Evolutionary conservation across 2,888 invertebrate species (phyloP), one percentile per base, ranked within the genome.

Genomic region (Drosophila sordidapex): DNA sequence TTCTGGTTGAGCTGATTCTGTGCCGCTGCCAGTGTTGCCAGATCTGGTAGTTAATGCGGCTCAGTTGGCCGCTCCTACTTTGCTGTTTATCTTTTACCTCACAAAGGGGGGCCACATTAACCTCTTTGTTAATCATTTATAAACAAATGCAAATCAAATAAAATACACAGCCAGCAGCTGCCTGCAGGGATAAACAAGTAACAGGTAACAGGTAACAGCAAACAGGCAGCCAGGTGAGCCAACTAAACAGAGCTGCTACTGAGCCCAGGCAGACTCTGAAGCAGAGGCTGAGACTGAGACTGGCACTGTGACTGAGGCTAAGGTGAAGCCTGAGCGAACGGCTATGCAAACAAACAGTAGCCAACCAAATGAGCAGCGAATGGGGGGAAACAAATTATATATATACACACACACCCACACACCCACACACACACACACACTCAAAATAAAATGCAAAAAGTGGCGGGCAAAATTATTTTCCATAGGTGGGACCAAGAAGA

Each of bases 61-160:
- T 61, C 53, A 43, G 35, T 51, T 51, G 43, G 56, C 52, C 31
- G 36, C 54, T 73, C 66, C 76, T 83, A 59, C 62, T 67, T 70
- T 63, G 81, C 81, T 83, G 71, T 74, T 81, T 81, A 72, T 76
- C 79, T 79, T 70, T 70, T 57, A 48, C 58, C 38, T 33, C 15
- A 57, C 62, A 49, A 40, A 46, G 63, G 51, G 57, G 46, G 38
- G 56, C 38, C 85, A 88, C 89, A 88, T 88, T 86, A 86, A 86
- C 88, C 85, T 88, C 85, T 88, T 88, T 88, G 83, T 86, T 88
- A 86, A 86, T 86, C 83, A 86, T 88, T 86, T 88, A 86, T 82
- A 87, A 86, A 86, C 86, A 86, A 87, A 86, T 87, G 87, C 82
- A 88, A 86, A 85, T 80, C 78, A 85, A 86, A 83, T 80, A 86